A percentile compares a stretch with the other conserved stretches of the same genome.
phyloP scores from a whole-genome alignment of 2,888 invertebrate genomes.

The Caenorhabditis sp. region DNA sequence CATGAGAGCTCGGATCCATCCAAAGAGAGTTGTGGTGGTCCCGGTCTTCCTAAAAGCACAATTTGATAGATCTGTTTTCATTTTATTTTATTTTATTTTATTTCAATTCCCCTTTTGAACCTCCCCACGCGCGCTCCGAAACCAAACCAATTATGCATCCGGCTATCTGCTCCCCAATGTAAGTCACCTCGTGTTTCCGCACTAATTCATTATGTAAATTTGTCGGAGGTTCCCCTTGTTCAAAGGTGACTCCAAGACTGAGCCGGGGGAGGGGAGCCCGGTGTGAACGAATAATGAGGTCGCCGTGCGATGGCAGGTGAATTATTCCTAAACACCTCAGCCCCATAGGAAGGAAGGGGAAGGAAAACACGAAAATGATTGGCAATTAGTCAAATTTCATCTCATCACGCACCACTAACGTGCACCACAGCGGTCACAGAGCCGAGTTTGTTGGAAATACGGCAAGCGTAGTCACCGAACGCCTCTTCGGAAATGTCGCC shows the following conservation, averaged over 20 bases:
- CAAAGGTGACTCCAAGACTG: too few relatives aligned
- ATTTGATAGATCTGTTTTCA: neutral
- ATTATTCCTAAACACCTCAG: conserved; percentile 42
- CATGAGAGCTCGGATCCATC: conserved; percentile 64
- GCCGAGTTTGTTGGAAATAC: conserved; percentile 71
- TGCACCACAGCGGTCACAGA: conserved; percentile 66
- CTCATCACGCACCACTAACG: conserved; percentile 68
- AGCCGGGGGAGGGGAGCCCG: too few relatives aligned
- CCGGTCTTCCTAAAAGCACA: conserved; percentile 61
- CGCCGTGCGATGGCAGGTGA: conserved; percentile 58
- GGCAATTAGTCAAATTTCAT: conserved; percentile 49
- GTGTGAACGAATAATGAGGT: conserved; percentile 57
- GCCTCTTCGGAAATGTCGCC: conserved; percentile 65
- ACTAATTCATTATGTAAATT: conserved; percentile 65
- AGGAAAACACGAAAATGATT: conserved; percentile 42
- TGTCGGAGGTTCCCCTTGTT: conserved; percentile 35
- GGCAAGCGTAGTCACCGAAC: conserved; percentile 74
- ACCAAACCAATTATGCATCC: conserved; percentile 25
- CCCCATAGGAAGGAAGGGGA: conserved; percentile 11
- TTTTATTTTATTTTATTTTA: neutral
- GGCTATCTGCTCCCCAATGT: conserved; percentile 17
- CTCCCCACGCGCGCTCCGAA: too few relatives aligned
- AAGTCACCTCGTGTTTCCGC: conserved; percentile 27
- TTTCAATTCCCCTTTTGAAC: neutral
- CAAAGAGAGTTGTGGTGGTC: conserved; percentile 67